Evolutionary conservation across 2,797 vertebrate genomes (phyloP).

Genomic region (Mormyrops boulengeri): DNA sequence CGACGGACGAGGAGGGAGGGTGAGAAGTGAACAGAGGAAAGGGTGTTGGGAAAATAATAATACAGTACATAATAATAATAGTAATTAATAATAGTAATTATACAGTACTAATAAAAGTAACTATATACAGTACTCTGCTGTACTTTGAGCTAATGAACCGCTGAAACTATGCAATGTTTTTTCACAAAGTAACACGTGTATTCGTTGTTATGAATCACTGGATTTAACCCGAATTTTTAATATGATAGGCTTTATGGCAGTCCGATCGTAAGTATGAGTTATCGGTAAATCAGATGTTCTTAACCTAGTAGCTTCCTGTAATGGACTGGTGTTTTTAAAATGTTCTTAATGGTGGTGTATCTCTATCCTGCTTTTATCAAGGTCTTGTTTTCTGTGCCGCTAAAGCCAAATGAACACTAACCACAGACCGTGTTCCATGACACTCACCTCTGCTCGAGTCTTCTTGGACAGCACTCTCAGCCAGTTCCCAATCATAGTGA

Average conservation of each 20-base stretch:
- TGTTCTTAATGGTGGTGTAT: background rate
- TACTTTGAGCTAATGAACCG: background rate
- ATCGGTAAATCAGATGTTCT: background rate
- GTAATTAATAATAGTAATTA: background rate
- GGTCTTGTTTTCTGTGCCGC: background rate
- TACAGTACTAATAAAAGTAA: background rate
- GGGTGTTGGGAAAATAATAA: background rate
- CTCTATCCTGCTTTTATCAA: background rate
- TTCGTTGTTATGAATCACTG: background rate
- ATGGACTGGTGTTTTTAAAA: background rate
- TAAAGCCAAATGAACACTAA: background rate
- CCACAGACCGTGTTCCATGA: background rate
- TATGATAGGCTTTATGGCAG: background rate
- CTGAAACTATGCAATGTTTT: background rate
- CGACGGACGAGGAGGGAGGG: background rate
- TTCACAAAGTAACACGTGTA: background rate
- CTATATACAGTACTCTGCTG: background rate
- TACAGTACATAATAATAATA: background rate
- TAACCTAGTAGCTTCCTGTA: background rate
- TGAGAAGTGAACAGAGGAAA: background rate
- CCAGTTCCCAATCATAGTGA: constrained; percentile 91
- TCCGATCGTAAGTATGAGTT: background rate
- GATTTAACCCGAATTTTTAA: background rate
- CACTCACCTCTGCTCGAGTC: constrained; percentile 78
- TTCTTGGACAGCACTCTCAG: constrained; percentile 75